These are phyloP conservation scores for Furcifer pardalis DNA, from an alignment of 2,797 vertebrate genomes.

Conservation along the genomic window DNA sequence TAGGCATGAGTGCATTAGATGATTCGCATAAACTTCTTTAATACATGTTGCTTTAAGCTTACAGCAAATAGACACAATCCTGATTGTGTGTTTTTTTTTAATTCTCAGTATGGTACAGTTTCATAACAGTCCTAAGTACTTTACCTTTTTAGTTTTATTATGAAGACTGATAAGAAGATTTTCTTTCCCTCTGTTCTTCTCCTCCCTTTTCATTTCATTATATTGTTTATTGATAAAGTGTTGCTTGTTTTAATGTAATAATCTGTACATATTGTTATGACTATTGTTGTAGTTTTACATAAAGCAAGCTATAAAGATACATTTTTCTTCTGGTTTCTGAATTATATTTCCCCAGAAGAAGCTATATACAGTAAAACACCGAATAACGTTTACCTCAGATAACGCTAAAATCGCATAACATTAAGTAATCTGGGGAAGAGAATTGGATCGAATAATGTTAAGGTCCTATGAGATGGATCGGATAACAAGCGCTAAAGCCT, in stretches of 20 bases:
- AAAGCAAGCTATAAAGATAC: neutral
- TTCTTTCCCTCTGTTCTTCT: neutral
- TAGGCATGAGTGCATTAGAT: constrained; percentile 68
- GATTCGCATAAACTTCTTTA: constrained; percentile 75
- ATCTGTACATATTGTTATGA: neutral
- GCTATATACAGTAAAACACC: no score
- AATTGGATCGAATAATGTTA: no score
- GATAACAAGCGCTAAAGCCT: no score
- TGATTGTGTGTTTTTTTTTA: constrained; percentile 58
- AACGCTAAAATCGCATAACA: no score
- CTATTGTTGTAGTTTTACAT: neutral
- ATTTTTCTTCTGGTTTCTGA: neutral
- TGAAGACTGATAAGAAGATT: constrained; percentile 7
- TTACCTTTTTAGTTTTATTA: constrained; percentile 54
- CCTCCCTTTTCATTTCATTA: constrained; percentile 13
- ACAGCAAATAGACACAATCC: constrained; percentile 67
- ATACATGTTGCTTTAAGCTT: constrained; percentile 69
- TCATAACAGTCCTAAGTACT: constrained; percentile 56
- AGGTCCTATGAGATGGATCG: no score
- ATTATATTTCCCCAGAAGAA: neutral
- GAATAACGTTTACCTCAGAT: no score
- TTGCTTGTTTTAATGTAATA: constrained; percentile 14
- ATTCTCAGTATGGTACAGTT: constrained; percentile 52
- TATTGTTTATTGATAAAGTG: neutral
- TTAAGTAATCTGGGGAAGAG: no score